Base-by-base conservation (phyloP, 2,797 vertebrate genomes). In the Rhodeus uyekii region DNA sequence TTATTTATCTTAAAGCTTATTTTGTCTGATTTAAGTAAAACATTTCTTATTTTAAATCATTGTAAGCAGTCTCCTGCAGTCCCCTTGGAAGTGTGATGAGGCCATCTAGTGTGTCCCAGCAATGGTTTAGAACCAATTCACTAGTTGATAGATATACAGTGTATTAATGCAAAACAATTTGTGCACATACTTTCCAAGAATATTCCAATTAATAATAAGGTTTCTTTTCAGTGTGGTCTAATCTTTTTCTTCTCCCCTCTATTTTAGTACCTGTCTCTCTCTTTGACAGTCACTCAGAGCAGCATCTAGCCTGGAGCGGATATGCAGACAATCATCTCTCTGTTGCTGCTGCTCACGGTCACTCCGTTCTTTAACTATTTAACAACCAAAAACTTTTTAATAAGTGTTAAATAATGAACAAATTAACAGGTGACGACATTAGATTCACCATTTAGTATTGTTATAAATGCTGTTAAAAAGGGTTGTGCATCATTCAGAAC, bases 181-280 rank as follows among this genome's bases (percentile, higher is more conserved):
- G n/a, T 22, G 36, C n/a, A 42, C 2, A 60, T 19, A 9, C 73
- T 38, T 74, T 74, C 4, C 13, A 10, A 74, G n/a, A 74, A 73
- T 55, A 22, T 36, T 36, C 16, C 16, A 4, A 36, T 64, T 34
- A 63, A 64, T 64, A 4, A 64, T 36, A 14, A 29, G 14, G 32
- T 39, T 39, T 42, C 38, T 60, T 60, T 60, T 76, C 44, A 48
- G 22, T 12, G 44, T 65, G 22, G 38, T 65, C 3, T 38, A 14
- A 58, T 10, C 16, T 12, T n/a, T 75, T 8, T 69, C 53, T 9
- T 71, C 8, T 27, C 42, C 18, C 8, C n/a, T 58, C 32, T 64
- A 42, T 63, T 46, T 58, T 36, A 19, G 80, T 91, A 98, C 97
- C 95, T 98, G 95, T 89, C 92, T 96, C 88, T 98, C 96, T 83